A percentile compares a stretch with the other conserved stretches of the same genome.
Conservation (phyloP, 2,888 invertebrate species). For the Andrena bucephala region DNA sequence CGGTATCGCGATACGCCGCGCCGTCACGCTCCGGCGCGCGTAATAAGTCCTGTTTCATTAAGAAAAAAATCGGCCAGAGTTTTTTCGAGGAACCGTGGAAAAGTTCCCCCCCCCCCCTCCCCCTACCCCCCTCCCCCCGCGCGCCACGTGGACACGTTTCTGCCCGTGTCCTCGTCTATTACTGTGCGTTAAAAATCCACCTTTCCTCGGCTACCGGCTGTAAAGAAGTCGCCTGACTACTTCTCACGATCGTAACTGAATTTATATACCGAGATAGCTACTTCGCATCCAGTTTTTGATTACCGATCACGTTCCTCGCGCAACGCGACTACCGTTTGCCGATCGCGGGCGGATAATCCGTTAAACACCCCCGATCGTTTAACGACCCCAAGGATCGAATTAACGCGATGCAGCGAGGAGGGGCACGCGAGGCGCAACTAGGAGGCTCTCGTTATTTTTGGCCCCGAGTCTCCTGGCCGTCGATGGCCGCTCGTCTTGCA, state of each 20-base stretch:
- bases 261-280: too few species aligned
- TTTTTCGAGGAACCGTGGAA: background rate
- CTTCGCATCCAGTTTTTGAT: too few species aligned
- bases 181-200: too few species aligned
- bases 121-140: background rate
- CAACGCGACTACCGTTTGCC: too few species aligned
- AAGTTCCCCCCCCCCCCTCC: background rate
- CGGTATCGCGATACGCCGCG: constrained; percentile 35
- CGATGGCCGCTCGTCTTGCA: constrained; percentile 15
- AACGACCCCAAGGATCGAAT: background rate
- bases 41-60: constrained; percentile 25
- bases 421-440: background rate
- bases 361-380: too few species aligned
- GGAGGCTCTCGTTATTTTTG: constrained; percentile 17
- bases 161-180: too few species aligned
- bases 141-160: background rate
- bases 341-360: too few species aligned
- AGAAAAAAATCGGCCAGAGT: constrained; percentile 8
- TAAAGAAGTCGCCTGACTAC: too few species aligned
- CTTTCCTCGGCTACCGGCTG: too few species aligned
- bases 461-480: background rate
- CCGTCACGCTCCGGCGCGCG: constrained; percentile 39
- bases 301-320: too few species aligned
- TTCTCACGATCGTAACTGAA: too few species aligned
- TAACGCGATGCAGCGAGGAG: background rate